phyloP scores from a whole-genome alignment of 2,797 vertebrate species.

The Notolepis coatsorum region DNA sequence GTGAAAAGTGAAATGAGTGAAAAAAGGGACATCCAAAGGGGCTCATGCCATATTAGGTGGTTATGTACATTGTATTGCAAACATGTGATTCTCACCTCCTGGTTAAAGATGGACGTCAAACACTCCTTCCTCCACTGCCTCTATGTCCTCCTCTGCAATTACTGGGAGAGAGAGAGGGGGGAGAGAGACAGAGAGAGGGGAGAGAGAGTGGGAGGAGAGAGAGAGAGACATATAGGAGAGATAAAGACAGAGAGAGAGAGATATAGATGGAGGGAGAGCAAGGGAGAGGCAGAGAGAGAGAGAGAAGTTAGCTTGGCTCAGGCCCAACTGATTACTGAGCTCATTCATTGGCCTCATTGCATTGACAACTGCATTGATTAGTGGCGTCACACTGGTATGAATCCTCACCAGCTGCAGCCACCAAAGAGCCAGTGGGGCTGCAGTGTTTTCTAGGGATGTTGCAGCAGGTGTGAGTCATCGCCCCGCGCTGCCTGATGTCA shows the following conservation, averaged over 20 bases:
- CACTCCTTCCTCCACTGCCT: constrained; percentile 78
- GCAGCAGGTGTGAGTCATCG: constrained; percentile 23
- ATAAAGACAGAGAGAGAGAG: constrained; percentile 1
- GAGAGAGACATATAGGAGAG: constrained; percentile 9
- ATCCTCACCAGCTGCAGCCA: constrained; percentile 16
- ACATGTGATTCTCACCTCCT: constrained; percentile 56
- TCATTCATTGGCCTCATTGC: not conserved
- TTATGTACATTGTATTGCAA: too few relatives aligned
- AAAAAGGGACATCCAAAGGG: too few relatives aligned
- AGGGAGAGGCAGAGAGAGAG: not conserved
- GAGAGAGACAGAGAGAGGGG: constrained; percentile 30
- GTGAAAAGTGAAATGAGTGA: too few relatives aligned
- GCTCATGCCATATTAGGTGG: too few relatives aligned
- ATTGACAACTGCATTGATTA: not conserved
- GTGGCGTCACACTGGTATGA: not conserved
- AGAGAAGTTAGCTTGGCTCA: too few relatives aligned
- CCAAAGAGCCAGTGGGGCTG: too few relatives aligned
- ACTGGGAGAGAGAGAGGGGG: constrained; percentile 58
- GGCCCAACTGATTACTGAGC: not conserved
- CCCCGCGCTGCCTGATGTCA: not conserved
- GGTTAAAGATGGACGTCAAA: constrained; percentile 84
- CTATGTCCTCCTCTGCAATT: constrained; percentile 80
- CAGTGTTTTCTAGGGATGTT: too few relatives aligned
- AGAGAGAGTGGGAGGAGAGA: not conserved
- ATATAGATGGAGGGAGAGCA: constrained; percentile 27